A percentile compares a stretch with the other conserved stretches of the same genome.
phyloP scores from a whole-genome alignment of 2,113 vertebrate species.

The Gymnorhina tibicen region DNA sequence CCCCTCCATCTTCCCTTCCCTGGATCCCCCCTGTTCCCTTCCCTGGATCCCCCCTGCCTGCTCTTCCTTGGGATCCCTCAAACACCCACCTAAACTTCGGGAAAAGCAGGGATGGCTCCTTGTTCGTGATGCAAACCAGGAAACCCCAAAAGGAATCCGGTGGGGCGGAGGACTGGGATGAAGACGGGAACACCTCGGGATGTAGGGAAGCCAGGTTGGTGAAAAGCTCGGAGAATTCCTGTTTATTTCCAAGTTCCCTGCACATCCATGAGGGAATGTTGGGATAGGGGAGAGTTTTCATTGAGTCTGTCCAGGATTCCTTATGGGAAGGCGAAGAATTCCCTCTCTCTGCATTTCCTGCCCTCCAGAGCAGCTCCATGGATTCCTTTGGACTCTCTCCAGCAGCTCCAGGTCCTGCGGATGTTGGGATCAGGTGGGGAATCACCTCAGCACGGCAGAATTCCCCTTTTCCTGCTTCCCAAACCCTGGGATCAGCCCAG shows the following conservation, averaged over 20 bases:
- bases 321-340: not conserved
- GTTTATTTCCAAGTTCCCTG: not conserved
- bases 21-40: accelerated
- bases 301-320: not conserved
- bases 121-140: not conserved
- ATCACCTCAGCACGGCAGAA: not conserved
- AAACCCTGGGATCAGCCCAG: not conserved
- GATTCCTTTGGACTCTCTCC: not conserved
- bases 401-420: accelerated
- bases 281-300: not conserved
- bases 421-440: too few species aligned
- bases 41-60: not conserved
- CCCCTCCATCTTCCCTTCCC: accelerated
- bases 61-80: not conserved
- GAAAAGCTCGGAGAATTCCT: not conserved
- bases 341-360: not conserved
- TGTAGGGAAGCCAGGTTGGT: not conserved
- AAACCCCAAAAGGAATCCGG: not conserved
- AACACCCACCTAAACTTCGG: not conserved
- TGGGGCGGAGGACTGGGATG: not conserved
- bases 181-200: not conserved
- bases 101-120: not conserved
- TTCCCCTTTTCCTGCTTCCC: not conserved
- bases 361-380: not conserved
- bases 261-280: not conserved